Percentiles rank a stretch among this genome's conserved stretches.
phyloP scores from a whole-genome alignment of 2,113 vertebrate species.

The Recurvirostra avosetta region DNA sequence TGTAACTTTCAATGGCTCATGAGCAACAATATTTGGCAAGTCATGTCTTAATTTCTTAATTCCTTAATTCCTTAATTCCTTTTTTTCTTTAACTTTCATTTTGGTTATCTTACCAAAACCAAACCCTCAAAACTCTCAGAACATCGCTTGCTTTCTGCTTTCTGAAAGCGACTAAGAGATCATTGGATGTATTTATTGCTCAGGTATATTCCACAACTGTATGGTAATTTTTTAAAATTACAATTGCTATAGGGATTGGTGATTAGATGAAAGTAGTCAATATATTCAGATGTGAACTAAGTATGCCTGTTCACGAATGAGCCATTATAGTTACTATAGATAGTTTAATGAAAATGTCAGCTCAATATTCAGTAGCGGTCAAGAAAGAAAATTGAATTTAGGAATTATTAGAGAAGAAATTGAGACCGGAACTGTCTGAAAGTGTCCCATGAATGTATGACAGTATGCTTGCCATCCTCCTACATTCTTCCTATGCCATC shows the following conservation, averaged over 20 bases:
- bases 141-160: not conserved
- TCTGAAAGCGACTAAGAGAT: not conserved
- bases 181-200: not conserved
- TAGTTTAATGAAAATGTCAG: slow-evolving; percentile 28
- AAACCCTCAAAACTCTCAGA: not conserved
- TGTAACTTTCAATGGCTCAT: not conserved
- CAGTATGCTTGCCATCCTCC: not conserved
- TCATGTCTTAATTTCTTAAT: not conserved
- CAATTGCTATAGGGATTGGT: not conserved
- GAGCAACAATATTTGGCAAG: not conserved
- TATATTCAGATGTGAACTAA: not conserved
- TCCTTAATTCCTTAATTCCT: too few species aligned
- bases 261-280: not conserved
- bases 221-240: not conserved
- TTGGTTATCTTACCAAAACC: not conserved
- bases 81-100: not conserved
- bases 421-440: not conserved
- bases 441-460: not conserved
- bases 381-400: slow-evolving; percentile 20
- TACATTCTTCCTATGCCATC: not conserved
- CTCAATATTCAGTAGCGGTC: not conserved
- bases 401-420: not conserved
- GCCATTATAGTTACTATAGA: not conserved
- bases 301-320: not conserved
- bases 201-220: not conserved